phyloP scores from a whole-genome alignment of 2,113 vertebrate genomes.

The Tamias sibiricus region DNA sequence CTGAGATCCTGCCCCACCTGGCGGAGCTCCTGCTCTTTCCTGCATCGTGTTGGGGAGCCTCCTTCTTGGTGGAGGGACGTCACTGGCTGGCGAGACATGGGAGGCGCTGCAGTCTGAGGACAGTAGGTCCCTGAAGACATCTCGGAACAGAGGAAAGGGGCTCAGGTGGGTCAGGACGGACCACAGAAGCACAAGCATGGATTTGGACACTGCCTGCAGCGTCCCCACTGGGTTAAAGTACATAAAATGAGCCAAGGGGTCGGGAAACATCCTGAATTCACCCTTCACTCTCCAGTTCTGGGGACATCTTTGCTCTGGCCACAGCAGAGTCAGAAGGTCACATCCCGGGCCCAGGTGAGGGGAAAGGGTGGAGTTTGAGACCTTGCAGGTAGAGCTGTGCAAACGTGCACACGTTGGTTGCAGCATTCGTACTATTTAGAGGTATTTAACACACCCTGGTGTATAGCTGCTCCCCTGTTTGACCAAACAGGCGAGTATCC shows the following conservation, averaged over 20 bases:
- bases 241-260: not conserved
- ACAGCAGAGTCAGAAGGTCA: not conserved
- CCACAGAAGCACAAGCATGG: not conserved
- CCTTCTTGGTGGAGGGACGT: not conserved
- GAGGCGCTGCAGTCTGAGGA: not conserved
- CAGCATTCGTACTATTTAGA: no score
- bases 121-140: accelerated
- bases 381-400: not conserved
- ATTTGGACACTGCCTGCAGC: not conserved
- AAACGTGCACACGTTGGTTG: no score
- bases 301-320: accelerated
- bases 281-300: not conserved
- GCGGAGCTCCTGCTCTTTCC: not conserved
- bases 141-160: no score
- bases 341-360: not conserved
- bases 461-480: not conserved
- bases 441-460: not conserved
- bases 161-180: no score
- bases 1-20: not conserved
- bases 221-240: not conserved
- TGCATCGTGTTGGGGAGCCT: not conserved
- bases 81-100: not conserved
- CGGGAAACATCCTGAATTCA: not conserved
- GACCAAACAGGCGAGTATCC: not conserved
- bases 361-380: not conserved